Conservation (phyloP, 2,113 vertebrate species). For the Hippocampus zosterae region DNA sequence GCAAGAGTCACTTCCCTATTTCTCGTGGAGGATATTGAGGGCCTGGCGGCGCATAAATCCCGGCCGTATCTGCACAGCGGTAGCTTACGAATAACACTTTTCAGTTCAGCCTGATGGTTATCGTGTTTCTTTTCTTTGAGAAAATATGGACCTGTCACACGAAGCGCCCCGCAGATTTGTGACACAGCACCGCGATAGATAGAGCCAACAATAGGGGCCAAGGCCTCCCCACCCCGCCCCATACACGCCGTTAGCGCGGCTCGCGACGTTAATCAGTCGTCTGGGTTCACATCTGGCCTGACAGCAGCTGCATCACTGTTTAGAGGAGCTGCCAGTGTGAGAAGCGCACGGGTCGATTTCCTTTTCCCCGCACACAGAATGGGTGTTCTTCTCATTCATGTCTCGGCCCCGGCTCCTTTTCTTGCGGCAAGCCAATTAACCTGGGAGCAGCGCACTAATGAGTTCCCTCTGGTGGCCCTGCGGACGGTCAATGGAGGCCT, state of each 20-base stretch:
- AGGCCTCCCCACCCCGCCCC: constrained; percentile 59
- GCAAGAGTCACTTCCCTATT: constrained; percentile 63
- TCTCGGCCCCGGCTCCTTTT: constrained; percentile 62
- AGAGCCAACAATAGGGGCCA: constrained; percentile 63
- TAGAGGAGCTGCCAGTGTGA: constrained; percentile 68
- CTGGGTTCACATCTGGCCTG: constrained; percentile 67
- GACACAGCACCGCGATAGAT: constrained; percentile 62
- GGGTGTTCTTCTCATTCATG: constrained; percentile 67
- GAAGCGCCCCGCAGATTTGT: constrained; percentile 61
- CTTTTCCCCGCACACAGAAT: constrained; percentile 64
- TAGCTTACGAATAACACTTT: constrained; percentile 57
- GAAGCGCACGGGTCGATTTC: constrained; percentile 75
- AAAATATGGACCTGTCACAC: constrained; percentile 65
- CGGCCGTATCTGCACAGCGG: constrained; percentile 45
- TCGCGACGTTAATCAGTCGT: constrained; percentile 54
- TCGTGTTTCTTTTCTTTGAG: constrained; percentile 58
- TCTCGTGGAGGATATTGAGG: constrained; percentile 44
- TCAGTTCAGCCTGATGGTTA: constrained; percentile 64
- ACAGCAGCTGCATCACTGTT: constrained; percentile 69
- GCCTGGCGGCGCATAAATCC: constrained; percentile 8
- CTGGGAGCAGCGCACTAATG: constrained; percentile 79
- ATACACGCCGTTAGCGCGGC: constrained; percentile 43
- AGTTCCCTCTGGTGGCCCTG: constrained; percentile 77
- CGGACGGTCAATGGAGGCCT: constrained; percentile 58
- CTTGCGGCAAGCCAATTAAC: constrained; percentile 77